Percentiles rank a stretch among this genome's conserved stretches.
phyloP scores from a whole-genome alignment of 2,113 vertebrate species.

The Hirundichthys speculiger region DNA sequence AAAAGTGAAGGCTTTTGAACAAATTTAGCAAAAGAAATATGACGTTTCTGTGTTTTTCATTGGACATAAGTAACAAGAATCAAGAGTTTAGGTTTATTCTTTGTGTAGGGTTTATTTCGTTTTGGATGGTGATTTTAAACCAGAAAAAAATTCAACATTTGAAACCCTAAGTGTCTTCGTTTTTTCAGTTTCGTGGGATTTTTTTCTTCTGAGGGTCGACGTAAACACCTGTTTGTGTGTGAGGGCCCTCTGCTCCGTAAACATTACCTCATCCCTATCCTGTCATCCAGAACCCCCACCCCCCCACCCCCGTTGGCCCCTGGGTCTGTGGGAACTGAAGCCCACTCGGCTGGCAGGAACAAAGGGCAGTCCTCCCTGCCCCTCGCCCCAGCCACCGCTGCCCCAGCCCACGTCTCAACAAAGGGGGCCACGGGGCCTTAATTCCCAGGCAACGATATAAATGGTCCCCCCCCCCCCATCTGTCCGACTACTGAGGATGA shows the following conservation, averaged over 20 bases:
- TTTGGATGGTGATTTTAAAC: no score
- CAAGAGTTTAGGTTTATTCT: no score
- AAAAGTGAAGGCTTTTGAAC: no score
- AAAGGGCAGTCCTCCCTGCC: conserved; percentile 83
- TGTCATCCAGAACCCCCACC: conserved; percentile 33
- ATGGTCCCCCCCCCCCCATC: conserved; percentile 77
- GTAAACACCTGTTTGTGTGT: conserved; percentile 7
- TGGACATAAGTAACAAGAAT: no score
- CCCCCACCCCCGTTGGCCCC: conserved; percentile 28
- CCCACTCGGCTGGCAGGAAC: conserved; percentile 85
- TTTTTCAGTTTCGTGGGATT: neutral
- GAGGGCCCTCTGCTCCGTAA: conserved; percentile 65
- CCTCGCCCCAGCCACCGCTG: conserved; percentile 58
- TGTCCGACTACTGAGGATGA: conserved; percentile 66
- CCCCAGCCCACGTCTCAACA: conserved; percentile 78
- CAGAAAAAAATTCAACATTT: no score
- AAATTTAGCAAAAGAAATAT: no score
- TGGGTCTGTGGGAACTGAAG: conserved; percentile 86
- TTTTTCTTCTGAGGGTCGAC: neutral
- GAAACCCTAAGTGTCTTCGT: no score
- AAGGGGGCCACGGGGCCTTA: conserved; percentile 86
- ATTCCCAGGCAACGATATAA: conserved; percentile 92
- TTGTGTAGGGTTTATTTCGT: no score
- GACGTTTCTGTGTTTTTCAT: no score
- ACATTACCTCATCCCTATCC: conserved; percentile 80